Base-by-base conservation (phyloP, 2,113 vertebrate species). In the Gobius niger region DNA sequence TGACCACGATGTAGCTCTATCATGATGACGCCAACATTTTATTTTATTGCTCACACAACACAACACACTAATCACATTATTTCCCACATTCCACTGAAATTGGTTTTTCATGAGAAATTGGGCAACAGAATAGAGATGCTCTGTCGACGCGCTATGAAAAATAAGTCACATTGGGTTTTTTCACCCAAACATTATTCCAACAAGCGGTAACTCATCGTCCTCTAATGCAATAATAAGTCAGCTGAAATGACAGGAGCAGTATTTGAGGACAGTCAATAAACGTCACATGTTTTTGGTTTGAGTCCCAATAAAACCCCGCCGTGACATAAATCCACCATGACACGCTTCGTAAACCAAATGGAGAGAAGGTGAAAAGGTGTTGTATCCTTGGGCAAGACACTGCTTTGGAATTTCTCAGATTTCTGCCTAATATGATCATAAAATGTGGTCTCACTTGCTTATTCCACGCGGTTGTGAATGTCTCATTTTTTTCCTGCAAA, bases 251-350 rank as follows among this genome's bases (percentile, higher is more conserved):
- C 68, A 15, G 14, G 63, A 41, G 18, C 57, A 65, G 16, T 63
- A 34, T 65, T 18, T 63, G 40, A n/a, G 70, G 61, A 65, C 71
- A 77, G 84, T 63, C 62, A 18, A 73, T 69, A 63, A 78, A 72
- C 60, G 12, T 49, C 80, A 87, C 50, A 47, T 83, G 77, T 62
- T 75, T 82, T 67, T 68, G 84, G 65, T 66, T 68, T 78, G 41
- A 47, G 70, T 66, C 71, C 70, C 70, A 73, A 63, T 42, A 46
- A 44, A 9, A 18, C n/a, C 5, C 41, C 61, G 57, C 62, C 62
- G 4, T 75, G 61, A 64, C 68, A 76, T 73, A 51, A 77, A 73
- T 60, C 49, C 40, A 50, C 54, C 75, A 63, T 65, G 18, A 74
- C 14, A 60, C 40, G 44, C 57, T 59, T 59, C 42, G 57, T 15